These are phyloP conservation scores for Ectropis grisescens DNA, from an alignment of 1,140 invertebrate genomes.

Conservation along the genomic window DNA sequence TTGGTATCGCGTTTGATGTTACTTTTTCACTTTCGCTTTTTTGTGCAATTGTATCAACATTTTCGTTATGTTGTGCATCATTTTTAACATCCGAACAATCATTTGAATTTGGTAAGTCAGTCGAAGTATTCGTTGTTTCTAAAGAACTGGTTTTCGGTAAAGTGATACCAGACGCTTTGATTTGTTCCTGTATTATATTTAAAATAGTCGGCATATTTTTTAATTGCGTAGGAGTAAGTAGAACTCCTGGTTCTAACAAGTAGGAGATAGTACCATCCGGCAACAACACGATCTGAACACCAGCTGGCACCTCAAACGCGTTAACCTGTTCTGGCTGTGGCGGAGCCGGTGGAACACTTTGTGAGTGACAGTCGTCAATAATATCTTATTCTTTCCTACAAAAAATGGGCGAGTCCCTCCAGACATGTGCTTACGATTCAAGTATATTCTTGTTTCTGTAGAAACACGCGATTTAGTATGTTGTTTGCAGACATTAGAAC, in stretches of 20 bases:
- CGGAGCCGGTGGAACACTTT: not conserved
- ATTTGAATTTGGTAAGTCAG: no score
- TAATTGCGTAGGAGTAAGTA: slow-evolving; percentile 14
- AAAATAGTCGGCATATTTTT: slow-evolving; percentile 9
- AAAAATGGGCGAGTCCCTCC: not conserved
- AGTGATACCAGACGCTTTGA: not conserved
- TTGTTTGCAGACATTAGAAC: not conserved
- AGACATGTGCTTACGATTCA: not conserved
- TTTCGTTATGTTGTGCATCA: no score
- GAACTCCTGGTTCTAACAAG: slow-evolving; percentile 16
- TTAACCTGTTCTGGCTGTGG: not conserved
- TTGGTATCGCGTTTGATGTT: no score
- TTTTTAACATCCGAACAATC: no score
- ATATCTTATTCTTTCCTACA: slow-evolving; percentile 24
- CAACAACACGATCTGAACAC: slow-evolving; percentile 24
- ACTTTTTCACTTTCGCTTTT: no score
- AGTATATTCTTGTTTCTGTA: not conserved
- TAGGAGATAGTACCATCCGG: slow-evolving; percentile 21
- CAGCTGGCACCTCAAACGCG: slow-evolving; percentile 14
- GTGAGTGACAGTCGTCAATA: not conserved
- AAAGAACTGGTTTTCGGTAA: no score
- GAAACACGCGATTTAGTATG: not conserved
- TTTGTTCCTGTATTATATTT: slow-evolving; percentile 8
- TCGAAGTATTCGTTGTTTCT: no score
- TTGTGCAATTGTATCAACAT: no score